phyloP scores from a whole-genome alignment of 30 jellyfish, hydroid and myxozoan species.

The Chrysaora quinquecirrha region DNA sequence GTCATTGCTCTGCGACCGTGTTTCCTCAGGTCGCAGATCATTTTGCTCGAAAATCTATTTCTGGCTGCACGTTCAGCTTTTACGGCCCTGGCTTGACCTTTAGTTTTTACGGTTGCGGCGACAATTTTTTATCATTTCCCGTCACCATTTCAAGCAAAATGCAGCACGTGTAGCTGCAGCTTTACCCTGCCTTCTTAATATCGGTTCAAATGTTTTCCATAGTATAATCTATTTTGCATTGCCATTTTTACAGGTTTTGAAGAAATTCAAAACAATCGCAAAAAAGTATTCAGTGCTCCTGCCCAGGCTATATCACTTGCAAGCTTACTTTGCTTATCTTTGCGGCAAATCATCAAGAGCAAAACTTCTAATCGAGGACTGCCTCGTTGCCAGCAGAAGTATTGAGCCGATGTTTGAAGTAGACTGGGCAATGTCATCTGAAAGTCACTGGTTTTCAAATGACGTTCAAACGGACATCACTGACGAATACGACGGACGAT shows the following conservation, averaged over 20 bases:
- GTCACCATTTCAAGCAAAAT: no score
- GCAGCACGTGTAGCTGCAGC: no score
- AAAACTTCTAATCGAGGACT: slow-evolving; percentile 75
- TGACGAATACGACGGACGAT: slow-evolving; percentile 47
- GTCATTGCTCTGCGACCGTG: no score
- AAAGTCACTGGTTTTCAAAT: slow-evolving; percentile 65
- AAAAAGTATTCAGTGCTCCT: slow-evolving; percentile 37
- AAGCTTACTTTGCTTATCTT: slow-evolving; percentile 80
- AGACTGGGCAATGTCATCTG: slow-evolving; percentile 79
- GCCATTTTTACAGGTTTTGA: slow-evolving; percentile 21
- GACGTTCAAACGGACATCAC: not conserved
- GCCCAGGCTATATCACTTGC: slow-evolving; percentile 82
- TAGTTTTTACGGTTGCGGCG: no score
- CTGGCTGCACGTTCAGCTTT: no score
- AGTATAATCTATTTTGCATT: no score
- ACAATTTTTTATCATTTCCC: no score
- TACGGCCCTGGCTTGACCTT: no score
- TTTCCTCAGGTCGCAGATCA: no score
- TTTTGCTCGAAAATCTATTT: no score
- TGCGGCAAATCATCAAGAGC: slow-evolving; percentile 71
- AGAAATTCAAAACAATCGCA: slow-evolving; percentile 29
- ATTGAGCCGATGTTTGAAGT: slow-evolving; percentile 69
- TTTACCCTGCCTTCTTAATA: no score
- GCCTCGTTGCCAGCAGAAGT: slow-evolving; percentile 79
- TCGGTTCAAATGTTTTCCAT: no score